A percentile compares a stretch with the other conserved stretches of the same genome.
Conservation (phyloP, 2,113 vertebrate genomes). For the Ascaphus truei region DNA sequence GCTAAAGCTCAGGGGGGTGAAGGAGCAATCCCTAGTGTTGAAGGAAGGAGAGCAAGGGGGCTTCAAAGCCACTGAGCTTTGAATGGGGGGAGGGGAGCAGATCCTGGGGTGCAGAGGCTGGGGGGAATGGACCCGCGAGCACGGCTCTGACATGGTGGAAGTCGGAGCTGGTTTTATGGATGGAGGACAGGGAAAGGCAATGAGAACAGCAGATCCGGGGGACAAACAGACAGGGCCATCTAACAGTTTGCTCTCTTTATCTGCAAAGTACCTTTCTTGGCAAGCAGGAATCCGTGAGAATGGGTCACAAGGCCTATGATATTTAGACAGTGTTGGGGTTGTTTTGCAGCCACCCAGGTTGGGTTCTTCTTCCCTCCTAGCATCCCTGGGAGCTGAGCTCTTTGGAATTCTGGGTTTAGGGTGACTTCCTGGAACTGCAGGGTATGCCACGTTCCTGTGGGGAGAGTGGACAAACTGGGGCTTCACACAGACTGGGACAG, state of each 20-base stretch:
- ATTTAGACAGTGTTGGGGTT: not conserved
- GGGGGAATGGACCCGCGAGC: constrained; percentile 67
- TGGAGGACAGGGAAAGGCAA: constrained; percentile 32
- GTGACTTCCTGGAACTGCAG: not conserved
- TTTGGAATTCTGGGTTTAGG: not conserved
- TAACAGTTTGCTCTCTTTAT: not conserved
- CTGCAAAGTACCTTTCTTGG: not conserved
- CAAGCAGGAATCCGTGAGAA: constrained; percentile 7
- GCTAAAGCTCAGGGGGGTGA: constrained; percentile 52
- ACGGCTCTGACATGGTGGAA: constrained; percentile 64
- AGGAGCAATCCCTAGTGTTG: constrained; percentile 31
- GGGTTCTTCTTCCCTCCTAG: constrained; percentile 26
- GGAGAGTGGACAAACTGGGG: not conserved
- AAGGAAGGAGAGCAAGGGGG: constrained; percentile 51
- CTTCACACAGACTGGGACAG: not conserved
- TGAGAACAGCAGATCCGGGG: constrained; percentile 12
- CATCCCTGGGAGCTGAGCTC: not conserved
- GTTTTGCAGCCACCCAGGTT: constrained; percentile 12
- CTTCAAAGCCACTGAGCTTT: constrained; percentile 49
- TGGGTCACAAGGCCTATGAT: constrained; percentile 19
- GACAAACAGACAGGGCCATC: not conserved
- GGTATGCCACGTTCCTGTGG: not conserved
- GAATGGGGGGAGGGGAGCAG: constrained; percentile 58
- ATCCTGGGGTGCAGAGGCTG: constrained; percentile 41
- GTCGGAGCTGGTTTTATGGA: constrained; percentile 55